Evolutionary conservation across 2,888 invertebrate species (phyloP).

Genomic region (Apodemia mormo): DNA sequence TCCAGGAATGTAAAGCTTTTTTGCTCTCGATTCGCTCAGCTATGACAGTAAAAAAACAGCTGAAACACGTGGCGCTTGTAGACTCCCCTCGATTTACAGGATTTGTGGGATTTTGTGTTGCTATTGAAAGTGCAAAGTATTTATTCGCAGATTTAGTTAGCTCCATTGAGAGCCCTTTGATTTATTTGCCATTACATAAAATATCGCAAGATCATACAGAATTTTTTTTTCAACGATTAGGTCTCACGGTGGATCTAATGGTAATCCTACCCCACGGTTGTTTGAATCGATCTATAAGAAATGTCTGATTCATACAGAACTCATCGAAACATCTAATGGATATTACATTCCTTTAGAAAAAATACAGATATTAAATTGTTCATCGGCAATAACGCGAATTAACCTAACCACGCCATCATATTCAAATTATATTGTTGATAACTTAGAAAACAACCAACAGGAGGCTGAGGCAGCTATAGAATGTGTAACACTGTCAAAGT

Average conservation of each 20-base stretch:
- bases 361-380: neutral
- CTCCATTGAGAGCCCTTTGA: neutral
- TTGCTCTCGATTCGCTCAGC: neutral
- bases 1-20: neutral
- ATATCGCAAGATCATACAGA: neutral
- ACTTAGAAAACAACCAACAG: neutral
- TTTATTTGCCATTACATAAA: neutral
- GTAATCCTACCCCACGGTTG: neutral
- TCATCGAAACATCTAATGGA: neutral
- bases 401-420: neutral
- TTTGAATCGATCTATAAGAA: neutral
- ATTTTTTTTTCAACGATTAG: neutral
- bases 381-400: neutral
- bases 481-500: too few species aligned
- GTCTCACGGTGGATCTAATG: neutral
- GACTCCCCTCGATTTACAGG: neutral
- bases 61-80: neutral
- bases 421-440: too few species aligned
- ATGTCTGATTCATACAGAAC: neutral
- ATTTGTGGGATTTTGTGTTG: neutral
- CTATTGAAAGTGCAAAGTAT: neutral
- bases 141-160: neutral
- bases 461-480: neutral
- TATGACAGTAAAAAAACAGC: neutral
- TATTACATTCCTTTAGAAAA: conserved; percentile 2